These are phyloP conservation scores for Gambelia wislizenii DNA, from an alignment of 2,797 vertebrate species.

Conservation along the genomic window DNA sequence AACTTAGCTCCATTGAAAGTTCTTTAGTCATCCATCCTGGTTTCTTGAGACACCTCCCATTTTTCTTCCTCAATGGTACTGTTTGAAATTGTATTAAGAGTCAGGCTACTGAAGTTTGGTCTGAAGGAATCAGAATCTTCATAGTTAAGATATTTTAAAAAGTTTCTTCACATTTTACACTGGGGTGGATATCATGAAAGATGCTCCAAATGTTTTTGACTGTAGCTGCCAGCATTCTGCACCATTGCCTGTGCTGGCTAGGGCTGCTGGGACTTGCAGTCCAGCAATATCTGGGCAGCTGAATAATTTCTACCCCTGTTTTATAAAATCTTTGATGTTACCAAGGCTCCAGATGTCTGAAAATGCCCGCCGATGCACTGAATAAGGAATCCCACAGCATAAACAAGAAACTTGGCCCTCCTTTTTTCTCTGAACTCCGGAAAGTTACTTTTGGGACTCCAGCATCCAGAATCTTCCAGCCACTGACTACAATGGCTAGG, in stretches of 20 bases:
- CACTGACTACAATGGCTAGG: too few species aligned
- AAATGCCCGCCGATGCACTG: slow-evolving; percentile 10
- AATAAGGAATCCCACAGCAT: not conserved
- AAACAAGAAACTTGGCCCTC: not conserved
- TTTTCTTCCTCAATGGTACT: too few species aligned
- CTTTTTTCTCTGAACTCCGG: not conserved
- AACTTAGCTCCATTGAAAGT: too few species aligned
- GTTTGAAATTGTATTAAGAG: too few species aligned
- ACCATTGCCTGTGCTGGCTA: not conserved
- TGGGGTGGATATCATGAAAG: too few species aligned
- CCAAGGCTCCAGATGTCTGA: not conserved
- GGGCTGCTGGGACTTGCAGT: not conserved
- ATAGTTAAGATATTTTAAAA: not conserved
- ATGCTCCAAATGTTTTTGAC: not conserved
- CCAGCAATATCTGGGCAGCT: not conserved
- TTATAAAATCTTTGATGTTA: not conserved
- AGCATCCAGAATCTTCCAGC: too few species aligned
- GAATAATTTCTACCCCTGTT: too few species aligned
- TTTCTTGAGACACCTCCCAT: too few species aligned
- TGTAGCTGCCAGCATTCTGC: not conserved
- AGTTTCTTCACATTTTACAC: not conserved
- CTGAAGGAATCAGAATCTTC: not conserved
- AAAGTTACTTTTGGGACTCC: too few species aligned
- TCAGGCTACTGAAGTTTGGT: too few species aligned
- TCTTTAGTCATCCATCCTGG: too few species aligned